phyloP scores from a whole-genome alignment of 2,113 vertebrate genomes.

The Callipepla californica region DNA sequence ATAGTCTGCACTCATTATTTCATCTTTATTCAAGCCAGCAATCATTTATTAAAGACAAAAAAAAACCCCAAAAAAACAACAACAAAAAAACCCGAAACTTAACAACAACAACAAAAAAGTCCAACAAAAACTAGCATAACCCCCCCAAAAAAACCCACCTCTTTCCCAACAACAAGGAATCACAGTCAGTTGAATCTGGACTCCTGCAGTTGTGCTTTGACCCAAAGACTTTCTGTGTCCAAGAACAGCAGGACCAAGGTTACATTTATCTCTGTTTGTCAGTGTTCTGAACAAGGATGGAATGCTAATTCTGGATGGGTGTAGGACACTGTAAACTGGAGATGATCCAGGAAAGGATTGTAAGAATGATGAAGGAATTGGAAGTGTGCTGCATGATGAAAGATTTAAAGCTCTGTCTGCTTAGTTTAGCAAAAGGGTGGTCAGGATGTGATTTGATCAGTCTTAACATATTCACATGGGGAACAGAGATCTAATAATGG shows the following conservation, averaged over 20 bases:
- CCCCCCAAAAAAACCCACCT: not conserved
- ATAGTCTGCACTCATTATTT: not conserved
- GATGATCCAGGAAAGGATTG: not conserved
- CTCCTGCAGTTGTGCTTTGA: not conserved
- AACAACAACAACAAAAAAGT: not conserved
- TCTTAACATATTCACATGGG: not conserved
- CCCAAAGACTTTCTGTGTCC: not conserved
- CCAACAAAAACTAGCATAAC: not conserved
- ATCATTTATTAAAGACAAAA: not conserved
- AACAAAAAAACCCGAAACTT: too few relatives aligned
- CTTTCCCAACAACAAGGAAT: not conserved
- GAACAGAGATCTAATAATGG: not conserved
- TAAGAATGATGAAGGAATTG: conserved; percentile 9
- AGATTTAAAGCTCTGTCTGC: not conserved
- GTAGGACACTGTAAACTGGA: not conserved
- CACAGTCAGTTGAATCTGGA: not conserved
- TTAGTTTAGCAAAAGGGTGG: not conserved
- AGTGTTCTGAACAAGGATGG: not conserved
- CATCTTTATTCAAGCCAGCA: not conserved
- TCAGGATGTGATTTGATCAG: not conserved
- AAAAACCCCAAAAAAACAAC: not conserved
- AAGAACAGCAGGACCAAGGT: not conserved
- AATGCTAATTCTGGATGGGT: not conserved
- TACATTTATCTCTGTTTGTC: not conserved
- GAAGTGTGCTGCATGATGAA: not conserved